Percentiles rank a stretch among this genome's conserved stretches.
Conservation (phyloP, 2,113 vertebrate species). For the Ochotona curzoniae region DNA sequence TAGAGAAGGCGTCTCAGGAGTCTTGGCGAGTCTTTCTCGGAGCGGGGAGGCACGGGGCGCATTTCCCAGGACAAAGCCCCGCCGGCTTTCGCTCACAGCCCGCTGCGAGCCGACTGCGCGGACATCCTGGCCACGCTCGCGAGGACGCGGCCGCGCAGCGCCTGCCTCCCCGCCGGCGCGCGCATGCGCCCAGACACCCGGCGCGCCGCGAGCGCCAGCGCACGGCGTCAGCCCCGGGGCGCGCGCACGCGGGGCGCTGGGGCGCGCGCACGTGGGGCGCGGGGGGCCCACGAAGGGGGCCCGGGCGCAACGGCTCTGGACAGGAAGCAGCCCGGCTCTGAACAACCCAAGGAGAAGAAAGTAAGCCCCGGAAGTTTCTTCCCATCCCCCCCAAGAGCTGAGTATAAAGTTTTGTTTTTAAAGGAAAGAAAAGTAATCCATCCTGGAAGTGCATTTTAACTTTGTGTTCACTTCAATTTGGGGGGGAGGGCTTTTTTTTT, state of each 20-base stretch:
- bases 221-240: not conserved
- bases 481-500: not conserved
- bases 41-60: not conserved
- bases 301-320: slow-evolving; percentile 65
- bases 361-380: slow-evolving; percentile 54
- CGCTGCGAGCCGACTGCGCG: slow-evolving; percentile 94
- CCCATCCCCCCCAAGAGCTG: not conserved
- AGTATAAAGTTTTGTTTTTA: not conserved
- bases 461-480: not conserved
- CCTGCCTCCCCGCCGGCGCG: slow-evolving; percentile 82
- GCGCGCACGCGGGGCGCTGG: slow-evolving; percentile 51
- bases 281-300: slow-evolving; percentile 62
- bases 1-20: slow-evolving; percentile 8
- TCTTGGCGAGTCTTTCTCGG: slow-evolving; percentile 10
- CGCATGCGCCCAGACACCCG: slow-evolving; percentile 79
- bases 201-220: not conserved
- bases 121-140: slow-evolving; percentile 92
- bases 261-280: not conserved
- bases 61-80: slow-evolving; percentile 85
- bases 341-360: not conserved
- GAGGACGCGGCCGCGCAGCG: slow-evolving; percentile 88
- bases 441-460: slow-evolving; percentile 29
- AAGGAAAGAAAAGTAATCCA: not conserved
- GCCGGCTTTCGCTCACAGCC: slow-evolving; percentile 92
- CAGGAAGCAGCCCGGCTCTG: slow-evolving; percentile 77